Conservation (phyloP, 1,140 invertebrate species). For the Formica exsecta region DNA sequence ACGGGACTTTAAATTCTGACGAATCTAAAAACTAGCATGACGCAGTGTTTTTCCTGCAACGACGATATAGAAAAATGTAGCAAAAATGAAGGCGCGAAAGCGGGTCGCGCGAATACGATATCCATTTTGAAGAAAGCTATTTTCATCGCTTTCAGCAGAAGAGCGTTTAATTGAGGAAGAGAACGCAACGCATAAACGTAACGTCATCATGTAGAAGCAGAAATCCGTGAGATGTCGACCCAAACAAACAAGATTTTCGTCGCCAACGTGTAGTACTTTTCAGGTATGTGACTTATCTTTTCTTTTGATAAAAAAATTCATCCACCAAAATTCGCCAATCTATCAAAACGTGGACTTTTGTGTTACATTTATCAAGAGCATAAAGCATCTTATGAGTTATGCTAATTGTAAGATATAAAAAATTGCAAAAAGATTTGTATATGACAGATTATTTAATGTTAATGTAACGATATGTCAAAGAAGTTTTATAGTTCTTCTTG, state of each 20-base stretch:
- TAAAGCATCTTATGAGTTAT: not conserved
- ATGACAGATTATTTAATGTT: no score
- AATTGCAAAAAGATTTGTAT: not conserved
- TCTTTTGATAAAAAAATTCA: not conserved
- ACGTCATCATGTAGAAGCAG: conserved; percentile 2
- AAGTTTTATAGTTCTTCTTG: no score
- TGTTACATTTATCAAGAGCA: not conserved
- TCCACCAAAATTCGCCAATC: not conserved
- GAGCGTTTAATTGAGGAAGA: conserved; percentile 24
- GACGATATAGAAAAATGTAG: conserved; percentile 24
- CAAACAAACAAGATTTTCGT: not conserved
- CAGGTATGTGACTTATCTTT: conserved; percentile 33
- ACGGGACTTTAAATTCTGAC: conserved; percentile 46
- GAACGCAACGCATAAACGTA: not conserved
- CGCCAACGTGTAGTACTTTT: not conserved
- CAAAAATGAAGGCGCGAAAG: conserved; percentile 13
- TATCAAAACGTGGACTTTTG: not conserved
- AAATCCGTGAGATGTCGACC: conserved; percentile 2
- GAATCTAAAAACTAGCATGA: conserved; percentile 15
- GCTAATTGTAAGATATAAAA: not conserved
- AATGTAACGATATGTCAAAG: no score
- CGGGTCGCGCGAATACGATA: conserved; percentile 17
- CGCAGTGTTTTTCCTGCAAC: conserved; percentile 6
- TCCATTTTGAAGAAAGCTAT: conserved; percentile 23
- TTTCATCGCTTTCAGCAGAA: conserved; percentile 4